Evolutionary conservation across 2,888 invertebrate genomes (phyloP).

Genomic region (Xanthorhoe spadicearia): DNA sequence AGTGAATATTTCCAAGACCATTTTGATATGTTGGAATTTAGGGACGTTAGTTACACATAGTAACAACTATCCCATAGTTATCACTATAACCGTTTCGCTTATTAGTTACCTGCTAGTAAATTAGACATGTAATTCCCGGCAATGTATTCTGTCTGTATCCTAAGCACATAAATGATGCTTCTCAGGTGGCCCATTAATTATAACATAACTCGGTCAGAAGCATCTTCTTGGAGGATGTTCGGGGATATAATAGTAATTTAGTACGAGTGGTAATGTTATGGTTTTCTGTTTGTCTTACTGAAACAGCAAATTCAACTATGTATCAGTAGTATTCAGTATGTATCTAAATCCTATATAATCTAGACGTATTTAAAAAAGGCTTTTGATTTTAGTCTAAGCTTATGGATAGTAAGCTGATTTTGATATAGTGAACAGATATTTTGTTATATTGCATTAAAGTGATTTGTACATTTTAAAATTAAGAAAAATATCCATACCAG

Average conservation of each 20-base stretch:
- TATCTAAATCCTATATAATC: too few relatives aligned
- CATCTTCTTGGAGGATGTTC: conserved; percentile 41
- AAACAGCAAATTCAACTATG: too few relatives aligned
- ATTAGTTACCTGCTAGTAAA: conserved; percentile 15
- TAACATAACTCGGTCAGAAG: conserved; percentile 56
- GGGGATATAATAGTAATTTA: not conserved
- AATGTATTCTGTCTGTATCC: conserved; percentile 15
- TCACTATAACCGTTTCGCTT: not conserved
- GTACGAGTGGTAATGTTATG: not conserved
- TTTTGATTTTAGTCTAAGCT: too few relatives aligned
- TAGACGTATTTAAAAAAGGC: too few relatives aligned
- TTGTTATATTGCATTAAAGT: too few relatives aligned
- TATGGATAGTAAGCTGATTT: too few relatives aligned
- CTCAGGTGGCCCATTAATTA: conserved; percentile 40
- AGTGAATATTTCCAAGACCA: not conserved
- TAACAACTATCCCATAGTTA: not conserved
- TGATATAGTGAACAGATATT: too few relatives aligned
- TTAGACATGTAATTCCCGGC: conserved; percentile 4
- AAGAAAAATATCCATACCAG: too few relatives aligned
- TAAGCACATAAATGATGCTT: conserved; percentile 30
- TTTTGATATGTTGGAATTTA: not conserved
- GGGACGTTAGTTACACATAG: not conserved
- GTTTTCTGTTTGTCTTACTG: not conserved
- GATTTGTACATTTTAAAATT: too few relatives aligned
- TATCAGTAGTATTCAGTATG: too few relatives aligned